Percentiles rank a stretch among this genome's conserved stretches.
phyloP scores from a whole-genome alignment of 2,797 vertebrate species.

The Muscicapa striata region DNA sequence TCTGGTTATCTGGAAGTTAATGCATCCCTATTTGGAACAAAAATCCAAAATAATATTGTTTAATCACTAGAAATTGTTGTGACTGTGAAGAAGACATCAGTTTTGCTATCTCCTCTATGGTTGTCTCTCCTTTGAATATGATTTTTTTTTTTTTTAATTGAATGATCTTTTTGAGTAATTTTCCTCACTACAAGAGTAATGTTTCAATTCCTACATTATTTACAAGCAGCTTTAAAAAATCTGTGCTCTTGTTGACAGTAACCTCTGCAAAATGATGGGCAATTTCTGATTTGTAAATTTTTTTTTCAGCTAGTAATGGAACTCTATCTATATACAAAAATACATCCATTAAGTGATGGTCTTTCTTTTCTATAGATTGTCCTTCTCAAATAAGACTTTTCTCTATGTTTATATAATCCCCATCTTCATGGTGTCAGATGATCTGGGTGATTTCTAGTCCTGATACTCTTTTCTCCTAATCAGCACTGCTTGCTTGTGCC shows the following conservation, averaged over 20 bases:
- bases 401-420: not conserved
- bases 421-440: not conserved
- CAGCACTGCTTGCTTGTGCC: not conserved
- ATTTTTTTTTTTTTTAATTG: not conserved
- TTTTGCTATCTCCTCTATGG: not conserved
- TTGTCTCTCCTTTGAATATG: not conserved
- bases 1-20: not conserved
- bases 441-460: not conserved
- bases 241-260: not conserved
- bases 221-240: not conserved
- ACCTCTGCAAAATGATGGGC: not conserved
- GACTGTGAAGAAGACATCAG: not conserved
- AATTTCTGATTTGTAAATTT: not conserved
- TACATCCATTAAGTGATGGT: not conserved
- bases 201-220: not conserved
- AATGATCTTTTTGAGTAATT: not conserved
- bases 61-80: not conserved
- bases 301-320: not conserved
- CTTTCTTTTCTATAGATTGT: not conserved
- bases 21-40: not conserved
- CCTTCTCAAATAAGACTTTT: not conserved
- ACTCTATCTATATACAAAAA: not conserved
- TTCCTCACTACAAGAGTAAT: not conserved
- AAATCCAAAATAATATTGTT: not conserved
- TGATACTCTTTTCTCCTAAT: not conserved